phyloP scores from a whole-genome alignment of 2,888 invertebrate genomes.

The Abrostola tripartita region DNA sequence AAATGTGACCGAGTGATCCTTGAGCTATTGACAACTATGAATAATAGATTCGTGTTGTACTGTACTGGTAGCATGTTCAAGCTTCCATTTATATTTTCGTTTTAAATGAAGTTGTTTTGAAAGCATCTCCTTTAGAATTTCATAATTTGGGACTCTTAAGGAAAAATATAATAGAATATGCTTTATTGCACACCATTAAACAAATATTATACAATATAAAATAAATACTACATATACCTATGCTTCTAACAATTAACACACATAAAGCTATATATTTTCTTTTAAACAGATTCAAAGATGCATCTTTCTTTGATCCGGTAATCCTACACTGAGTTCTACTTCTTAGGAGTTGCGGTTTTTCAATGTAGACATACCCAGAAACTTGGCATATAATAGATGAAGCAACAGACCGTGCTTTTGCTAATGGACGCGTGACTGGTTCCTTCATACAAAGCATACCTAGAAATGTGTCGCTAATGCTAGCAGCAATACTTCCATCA shows the following conservation, averaged over 20 bases:
- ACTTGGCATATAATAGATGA: conserved; percentile 36
- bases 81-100: conserved; percentile 19
- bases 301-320: no score
- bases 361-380: conserved; percentile 27
- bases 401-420: conserved; percentile 36
- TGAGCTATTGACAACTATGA: conserved; percentile 52
- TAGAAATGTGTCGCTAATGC: conserved; percentile 32
- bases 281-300: background rate
- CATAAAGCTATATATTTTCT: background rate
- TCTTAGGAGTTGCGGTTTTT: conserved; percentile 23
- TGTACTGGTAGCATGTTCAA: conserved; percentile 34
- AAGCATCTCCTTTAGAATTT: no score
- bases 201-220: no score
- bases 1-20: conserved; percentile 57
- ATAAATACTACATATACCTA: no score
- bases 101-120: background rate
- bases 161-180: no score
- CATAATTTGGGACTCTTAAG: no score
- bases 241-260: no score
- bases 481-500: conserved; percentile 30
- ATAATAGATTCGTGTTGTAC: conserved; percentile 49
- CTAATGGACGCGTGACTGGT: conserved; percentile 47
- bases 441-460: conserved; percentile 41
- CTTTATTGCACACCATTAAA: no score
- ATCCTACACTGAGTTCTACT: no score